Conservation (phyloP, 2,797 vertebrate species). For the Artibeus jamaicensis region DNA sequence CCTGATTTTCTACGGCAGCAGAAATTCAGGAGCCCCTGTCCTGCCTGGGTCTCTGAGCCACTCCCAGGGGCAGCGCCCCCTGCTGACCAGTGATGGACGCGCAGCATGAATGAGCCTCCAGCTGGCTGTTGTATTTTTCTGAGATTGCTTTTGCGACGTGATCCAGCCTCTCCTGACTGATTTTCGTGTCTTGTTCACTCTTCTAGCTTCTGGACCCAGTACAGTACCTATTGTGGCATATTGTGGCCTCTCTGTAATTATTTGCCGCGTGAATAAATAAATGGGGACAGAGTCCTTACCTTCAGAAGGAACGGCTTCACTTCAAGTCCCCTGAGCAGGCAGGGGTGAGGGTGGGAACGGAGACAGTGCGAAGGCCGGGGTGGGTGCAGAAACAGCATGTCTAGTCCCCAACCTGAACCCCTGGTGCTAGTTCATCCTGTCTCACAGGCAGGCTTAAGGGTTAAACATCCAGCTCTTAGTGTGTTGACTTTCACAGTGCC, state of each 20-base stretch:
- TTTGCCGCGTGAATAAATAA: not conserved
- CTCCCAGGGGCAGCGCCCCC: not conserved
- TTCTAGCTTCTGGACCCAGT: not conserved
- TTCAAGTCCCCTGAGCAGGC: not conserved
- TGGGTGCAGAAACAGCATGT: not conserved
- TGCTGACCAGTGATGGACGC: not conserved
- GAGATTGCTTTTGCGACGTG: not conserved
- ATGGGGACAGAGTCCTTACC: not conserved
- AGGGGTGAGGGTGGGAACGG: not conserved
- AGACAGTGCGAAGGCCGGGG: not conserved
- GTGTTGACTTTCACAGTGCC: not conserved
- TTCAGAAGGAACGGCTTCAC: not conserved
- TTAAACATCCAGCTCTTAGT: not conserved
- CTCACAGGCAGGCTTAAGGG: not conserved
- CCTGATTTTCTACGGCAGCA: not conserved
- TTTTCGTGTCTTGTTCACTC: not conserved
- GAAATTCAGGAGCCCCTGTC: not conserved
- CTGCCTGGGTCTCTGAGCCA: not conserved
- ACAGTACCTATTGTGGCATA: not conserved
- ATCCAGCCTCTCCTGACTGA: not conserved
- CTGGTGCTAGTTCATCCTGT: not conserved
- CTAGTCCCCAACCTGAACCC: not conserved
- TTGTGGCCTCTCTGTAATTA: not conserved
- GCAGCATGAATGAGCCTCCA: not conserved
- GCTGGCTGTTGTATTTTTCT: not conserved